Percentiles rank a stretch among this genome's conserved stretches.
Evolutionary conservation across 2,113 vertebrate genomes (phyloP).

Genomic region (Cricetomys ansorgei): DNA sequence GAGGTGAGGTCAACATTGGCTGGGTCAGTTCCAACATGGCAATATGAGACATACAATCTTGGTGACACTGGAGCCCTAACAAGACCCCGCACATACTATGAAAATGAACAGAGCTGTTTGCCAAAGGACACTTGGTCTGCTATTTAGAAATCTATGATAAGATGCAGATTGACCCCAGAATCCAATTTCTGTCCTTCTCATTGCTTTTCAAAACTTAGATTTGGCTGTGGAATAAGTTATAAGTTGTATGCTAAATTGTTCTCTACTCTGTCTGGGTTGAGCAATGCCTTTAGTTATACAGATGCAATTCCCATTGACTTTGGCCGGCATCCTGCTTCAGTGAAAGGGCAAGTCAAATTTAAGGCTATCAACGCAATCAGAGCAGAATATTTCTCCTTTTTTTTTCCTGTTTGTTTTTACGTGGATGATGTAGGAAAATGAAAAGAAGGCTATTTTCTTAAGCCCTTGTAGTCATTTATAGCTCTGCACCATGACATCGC

Average conservation of each 20-base stretch:
- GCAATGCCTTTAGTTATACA: slow-evolving; percentile 58
- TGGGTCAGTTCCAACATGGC: not conserved
- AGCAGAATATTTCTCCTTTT: not conserved
- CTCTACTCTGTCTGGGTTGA: slow-evolving; percentile 36
- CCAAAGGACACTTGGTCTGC: not conserved
- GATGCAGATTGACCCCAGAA: slow-evolving; percentile 11
- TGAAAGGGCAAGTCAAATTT: slow-evolving; percentile 28
- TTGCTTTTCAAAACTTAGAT: slow-evolving; percentile 32
- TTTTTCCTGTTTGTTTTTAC: slow-evolving; percentile 46
- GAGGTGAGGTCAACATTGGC: not conserved
- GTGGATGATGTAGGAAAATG: not conserved
- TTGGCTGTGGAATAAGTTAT: slow-evolving; percentile 55
- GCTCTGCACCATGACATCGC: not conserved
- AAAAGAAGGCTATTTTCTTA: not conserved
- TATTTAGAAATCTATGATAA: slow-evolving; percentile 21
- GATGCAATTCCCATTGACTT: slow-evolving; percentile 66
- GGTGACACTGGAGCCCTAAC: not conserved
- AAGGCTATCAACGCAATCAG: not conserved
- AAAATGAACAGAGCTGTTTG: not conserved
- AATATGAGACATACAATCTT: no score
- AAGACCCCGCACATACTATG: not conserved
- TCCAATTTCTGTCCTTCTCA: slow-evolving; percentile 49
- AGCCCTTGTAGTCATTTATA: not conserved
- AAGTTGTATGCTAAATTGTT: slow-evolving; percentile 54
- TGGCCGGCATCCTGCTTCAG: not conserved